Evolutionary conservation across 2,797 vertebrate species (phyloP), one percentile per base, ranked within the genome.

Genomic region (Yasuhikotakia modesta): DNA sequence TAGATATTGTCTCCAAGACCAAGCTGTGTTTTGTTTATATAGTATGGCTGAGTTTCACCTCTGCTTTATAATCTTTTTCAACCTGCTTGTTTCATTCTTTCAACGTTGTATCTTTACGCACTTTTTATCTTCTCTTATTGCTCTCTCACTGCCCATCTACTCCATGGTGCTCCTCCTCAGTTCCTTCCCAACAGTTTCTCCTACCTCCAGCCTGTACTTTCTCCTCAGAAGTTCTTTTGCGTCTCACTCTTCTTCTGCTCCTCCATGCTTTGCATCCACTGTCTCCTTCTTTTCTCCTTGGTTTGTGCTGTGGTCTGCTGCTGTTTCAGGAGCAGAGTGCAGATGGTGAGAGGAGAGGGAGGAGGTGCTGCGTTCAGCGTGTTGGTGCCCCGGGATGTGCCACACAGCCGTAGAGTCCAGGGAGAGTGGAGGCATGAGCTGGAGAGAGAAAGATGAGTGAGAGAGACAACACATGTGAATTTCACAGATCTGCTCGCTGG

Each of bases 401-500:
- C 50, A 76, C 53, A 50, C 67, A 76, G 73, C 64, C 73, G 46
- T 52, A 75, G 52, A 75, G 70, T 83, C 81, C 55, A 43, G 78
- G 73, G 78, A 80, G 77, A 81, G 79, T 69, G 48, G 43, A 64
- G 76, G 78, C 63, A 80, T 63, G 66, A 80, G 79, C 74, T 68
- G 61, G 73, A 78, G 75, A 70, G 27, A 70, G 53, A 72, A 57
- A 24, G 52, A 30, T 46, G 70, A 58, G 79, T 58, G 19, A 58
- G 48, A 39, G 43, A 71, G 39, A 68, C 27, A 60, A 55, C 19
- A 64, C 43, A 71, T 58, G 73, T 76, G 70, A 74, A 81, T 76
- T 83, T 74, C 70, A 83, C 79, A 69, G 76, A 77, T 85, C 71
- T 79, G 52, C 77, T 78, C 74, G 61, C 83, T 81, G 74, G 35